These are phyloP conservation scores for Diceros bicornis DNA, from an alignment of 2,797 vertebrate genomes.

Conservation along the genomic window DNA sequence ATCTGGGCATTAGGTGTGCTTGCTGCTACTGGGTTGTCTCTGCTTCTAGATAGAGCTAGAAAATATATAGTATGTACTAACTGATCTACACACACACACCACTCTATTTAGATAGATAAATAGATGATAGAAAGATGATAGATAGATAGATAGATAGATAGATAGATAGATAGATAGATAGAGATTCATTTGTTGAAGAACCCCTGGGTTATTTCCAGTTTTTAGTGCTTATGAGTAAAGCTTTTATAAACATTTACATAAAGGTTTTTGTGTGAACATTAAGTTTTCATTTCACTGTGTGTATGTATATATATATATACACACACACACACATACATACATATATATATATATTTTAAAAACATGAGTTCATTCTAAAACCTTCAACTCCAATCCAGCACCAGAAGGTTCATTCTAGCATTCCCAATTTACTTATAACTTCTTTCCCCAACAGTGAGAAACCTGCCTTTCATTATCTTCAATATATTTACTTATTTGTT, in stretches of 20 bases:
- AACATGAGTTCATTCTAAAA: not conserved
- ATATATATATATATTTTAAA: not conserved
- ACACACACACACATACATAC: not conserved
- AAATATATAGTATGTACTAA: not conserved
- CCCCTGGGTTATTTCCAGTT: not conserved
- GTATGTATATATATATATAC: not conserved
- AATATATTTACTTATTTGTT: not conserved
- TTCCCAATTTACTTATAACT: not conserved
- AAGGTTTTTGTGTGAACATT: not conserved
- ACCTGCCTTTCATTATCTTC: not conserved
- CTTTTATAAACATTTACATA: not conserved
- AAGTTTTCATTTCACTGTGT: not conserved
- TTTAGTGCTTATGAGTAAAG: not conserved
- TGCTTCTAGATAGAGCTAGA: not conserved
- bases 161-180: not conserved
- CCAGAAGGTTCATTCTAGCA: not conserved
- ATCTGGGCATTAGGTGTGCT: not conserved
- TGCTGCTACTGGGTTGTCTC: not conserved
- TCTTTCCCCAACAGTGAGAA: not conserved
- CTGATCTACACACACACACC: not conserved
- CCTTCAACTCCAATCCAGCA: not conserved
- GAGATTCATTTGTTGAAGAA: not conserved
- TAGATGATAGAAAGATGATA: not conserved
- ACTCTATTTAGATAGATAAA: not conserved
- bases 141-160: not conserved